These are phyloP conservation scores for Aramus guarauna DNA, from an alignment of 2,113 vertebrate genomes.

Conservation along the genomic window DNA sequence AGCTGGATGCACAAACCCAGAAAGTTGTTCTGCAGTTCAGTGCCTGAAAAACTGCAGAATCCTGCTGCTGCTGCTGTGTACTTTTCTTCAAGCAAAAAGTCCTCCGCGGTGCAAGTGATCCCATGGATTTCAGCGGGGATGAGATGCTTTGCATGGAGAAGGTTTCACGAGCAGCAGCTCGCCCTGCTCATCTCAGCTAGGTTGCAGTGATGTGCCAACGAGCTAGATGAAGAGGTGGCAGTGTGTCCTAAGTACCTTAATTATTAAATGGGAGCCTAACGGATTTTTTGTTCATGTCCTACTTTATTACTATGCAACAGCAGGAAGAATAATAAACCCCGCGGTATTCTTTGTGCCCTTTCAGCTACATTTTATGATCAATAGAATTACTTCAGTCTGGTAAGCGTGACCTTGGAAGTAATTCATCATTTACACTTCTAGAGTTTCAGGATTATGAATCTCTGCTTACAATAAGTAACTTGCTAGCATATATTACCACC, in stretches of 20 bases:
- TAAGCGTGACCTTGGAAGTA: slow-evolving; percentile 27
- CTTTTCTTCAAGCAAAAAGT: neutral
- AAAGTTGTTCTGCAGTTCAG: neutral
- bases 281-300: neutral
- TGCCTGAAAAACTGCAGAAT: neutral
- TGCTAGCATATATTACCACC: neutral
- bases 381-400: slow-evolving; percentile 6
- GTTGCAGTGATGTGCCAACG: neutral
- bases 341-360: neutral
- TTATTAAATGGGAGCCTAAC: neutral
- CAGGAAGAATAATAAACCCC: neutral
- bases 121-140: neutral
- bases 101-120: neutral
- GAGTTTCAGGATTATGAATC: neutral
- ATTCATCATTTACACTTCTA: neutral
- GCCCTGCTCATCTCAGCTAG: neutral
- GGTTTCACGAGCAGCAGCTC: neutral
- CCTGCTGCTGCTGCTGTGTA: neutral
- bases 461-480: neutral
- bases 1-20: neutral
- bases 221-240: neutral
- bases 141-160: neutral
- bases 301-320: neutral
- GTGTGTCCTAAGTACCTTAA: neutral
- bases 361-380: neutral